Conservation (phyloP, 92 coral and sea anemone genomes). For the Umimayanthus chanpuru region DNA sequence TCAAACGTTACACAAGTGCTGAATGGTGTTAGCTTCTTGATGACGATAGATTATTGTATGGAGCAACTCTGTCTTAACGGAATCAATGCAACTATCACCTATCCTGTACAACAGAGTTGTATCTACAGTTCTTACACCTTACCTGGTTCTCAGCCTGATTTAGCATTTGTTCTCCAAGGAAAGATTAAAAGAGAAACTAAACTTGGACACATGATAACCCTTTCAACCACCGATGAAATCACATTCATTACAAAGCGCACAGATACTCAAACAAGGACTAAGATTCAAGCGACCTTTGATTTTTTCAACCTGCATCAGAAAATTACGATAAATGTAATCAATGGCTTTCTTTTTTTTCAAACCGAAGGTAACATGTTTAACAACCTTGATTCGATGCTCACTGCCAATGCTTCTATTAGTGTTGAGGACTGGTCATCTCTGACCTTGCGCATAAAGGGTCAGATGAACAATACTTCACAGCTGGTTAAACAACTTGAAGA, state of each 20-base stretch:
- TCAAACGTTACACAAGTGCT: conserved; percentile 35
- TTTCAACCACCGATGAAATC: conserved; percentile 20
- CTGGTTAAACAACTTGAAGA: conserved; percentile 41
- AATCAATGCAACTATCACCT: conserved; percentile 39
- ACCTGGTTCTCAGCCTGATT: neutral
- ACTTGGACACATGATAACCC: conserved; percentile 14
- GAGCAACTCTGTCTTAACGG: conserved; percentile 23
- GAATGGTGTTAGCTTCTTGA: conserved; percentile 18
- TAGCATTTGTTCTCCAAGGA: conserved; percentile 32
- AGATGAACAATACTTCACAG: conserved; percentile 47
- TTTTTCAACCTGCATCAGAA: conserved; percentile 18
- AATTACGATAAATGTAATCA: conserved; percentile 14
- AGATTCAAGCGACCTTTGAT: conserved; percentile 18
- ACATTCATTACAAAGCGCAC: conserved; percentile 16
- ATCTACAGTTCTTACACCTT: neutral
- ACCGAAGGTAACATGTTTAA: conserved; percentile 22
- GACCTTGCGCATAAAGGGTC: conserved; percentile 38
- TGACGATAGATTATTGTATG: conserved; percentile 33
- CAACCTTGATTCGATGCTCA: conserved; percentile 12
- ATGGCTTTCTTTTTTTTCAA: conserved; percentile 4
- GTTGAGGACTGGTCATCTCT: conserved; percentile 46
- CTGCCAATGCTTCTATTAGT: neutral
- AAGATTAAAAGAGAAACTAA: neutral
- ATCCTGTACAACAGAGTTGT: conserved; percentile 3
- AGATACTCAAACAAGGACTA: neutral